Evolutionary conservation across 2,797 vertebrate species (phyloP).

Genomic region (Myotis planiceps): DNA sequence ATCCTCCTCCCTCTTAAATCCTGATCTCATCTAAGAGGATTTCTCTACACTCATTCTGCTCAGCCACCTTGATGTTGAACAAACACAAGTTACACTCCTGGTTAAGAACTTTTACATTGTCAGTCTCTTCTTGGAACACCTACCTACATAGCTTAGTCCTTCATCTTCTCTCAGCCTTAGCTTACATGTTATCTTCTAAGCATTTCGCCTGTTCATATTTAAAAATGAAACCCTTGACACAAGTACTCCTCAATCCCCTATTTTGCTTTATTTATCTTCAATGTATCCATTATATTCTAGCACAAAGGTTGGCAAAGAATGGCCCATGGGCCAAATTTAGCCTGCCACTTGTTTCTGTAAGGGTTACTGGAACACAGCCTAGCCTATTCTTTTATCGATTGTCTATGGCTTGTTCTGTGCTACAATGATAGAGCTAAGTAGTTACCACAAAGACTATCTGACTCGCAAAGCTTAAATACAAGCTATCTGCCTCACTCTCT

Average conservation of each 20-base stretch:
- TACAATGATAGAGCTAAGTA: not conserved
- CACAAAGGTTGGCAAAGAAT: not conserved
- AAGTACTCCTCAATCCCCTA: not conserved
- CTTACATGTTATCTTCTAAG: not conserved
- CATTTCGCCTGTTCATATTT: not conserved
- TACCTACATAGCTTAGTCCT: not conserved
- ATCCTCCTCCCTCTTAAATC: not conserved
- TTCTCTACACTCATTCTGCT: not conserved
- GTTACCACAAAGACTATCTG: not conserved
- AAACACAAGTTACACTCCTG: not conserved
- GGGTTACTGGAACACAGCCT: not conserved
- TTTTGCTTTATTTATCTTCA: not conserved
- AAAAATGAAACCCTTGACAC: not conserved
- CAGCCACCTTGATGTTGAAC: not conserved
- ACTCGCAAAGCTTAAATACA: not conserved
- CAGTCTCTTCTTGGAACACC: not conserved
- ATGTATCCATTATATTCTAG: not conserved
- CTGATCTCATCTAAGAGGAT: not conserved
- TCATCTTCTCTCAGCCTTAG: not conserved
- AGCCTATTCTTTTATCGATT: not conserved
- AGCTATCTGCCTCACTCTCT: not conserved
- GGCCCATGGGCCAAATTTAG: not conserved
- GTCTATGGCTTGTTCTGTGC: not conserved
- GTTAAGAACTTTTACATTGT: not conserved
- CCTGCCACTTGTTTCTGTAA: not conserved